Evolutionary conservation across 2,888 invertebrate genomes (phyloP), one percentile per base, ranked within the genome.

Genomic region (Nemotelus pantherinus): DNA sequence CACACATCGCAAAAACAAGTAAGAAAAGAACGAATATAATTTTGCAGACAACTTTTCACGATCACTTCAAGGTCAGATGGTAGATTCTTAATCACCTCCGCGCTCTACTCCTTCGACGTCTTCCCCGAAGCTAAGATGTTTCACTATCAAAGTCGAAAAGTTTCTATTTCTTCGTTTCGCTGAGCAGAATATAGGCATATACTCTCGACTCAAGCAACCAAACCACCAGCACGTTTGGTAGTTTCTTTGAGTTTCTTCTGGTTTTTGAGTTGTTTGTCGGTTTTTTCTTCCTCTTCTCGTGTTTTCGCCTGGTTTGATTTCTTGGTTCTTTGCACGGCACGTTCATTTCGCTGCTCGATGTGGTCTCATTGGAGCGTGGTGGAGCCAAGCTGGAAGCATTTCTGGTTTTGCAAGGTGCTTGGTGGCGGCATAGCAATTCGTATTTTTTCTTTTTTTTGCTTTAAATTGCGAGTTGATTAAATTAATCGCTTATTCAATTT

Each of bases 1-100:
- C 9, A 72, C 60, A 43, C 6, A 39, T 74, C 50, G 74, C 74
- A 43, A 63, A 63, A 63, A 25, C 25, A 68, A 68, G 68, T 10
- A 58, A 58, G n/a, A 58, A 1, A 25, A 25, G 25, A 25, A 25
- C 25, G 25, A 25, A 25, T 25, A 25, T 25, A 60, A 48, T 74
- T 72, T 50, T 74, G 74, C 74, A 74, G 74, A 60, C 60, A 74
- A 74, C 63, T 60, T 74, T 79, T 77, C 79, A 79, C 72, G 79
- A 79, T 77, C 79, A 77, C 75, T 79, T 77, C 79, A 79, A 79
- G 79, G 79, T 79, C 79, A 77, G 63, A 74, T 74, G 47, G 74
- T 50, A 63, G 74, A 74, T 60, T 74, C 48, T 41, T 55, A 71
- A n/a, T 41, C 43, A 10, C 39, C 10, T 43, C 2, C 50, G 4